Evolutionary conservation across 2,888 invertebrate species (phyloP).

Genomic region (Actias luna): DNA sequence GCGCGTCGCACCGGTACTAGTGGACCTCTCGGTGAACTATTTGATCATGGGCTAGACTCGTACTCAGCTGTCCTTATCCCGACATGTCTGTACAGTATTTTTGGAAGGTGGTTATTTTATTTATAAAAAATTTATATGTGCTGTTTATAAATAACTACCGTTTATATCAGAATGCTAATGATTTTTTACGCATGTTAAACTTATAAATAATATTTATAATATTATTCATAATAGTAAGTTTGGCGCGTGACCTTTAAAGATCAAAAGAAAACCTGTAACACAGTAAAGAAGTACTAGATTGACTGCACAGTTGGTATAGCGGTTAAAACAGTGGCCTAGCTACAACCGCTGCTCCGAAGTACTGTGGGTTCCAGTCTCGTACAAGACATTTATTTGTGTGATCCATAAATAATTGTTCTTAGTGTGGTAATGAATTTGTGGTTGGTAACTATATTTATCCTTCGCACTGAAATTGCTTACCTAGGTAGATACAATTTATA

Average conservation of each 20-base stretch:
- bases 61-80: constrained; percentile 98
- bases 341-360: too few relatives aligned
- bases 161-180: not conserved
- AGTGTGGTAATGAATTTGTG: too few relatives aligned
- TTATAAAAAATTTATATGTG: not conserved
- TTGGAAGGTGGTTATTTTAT: constrained; percentile 81
- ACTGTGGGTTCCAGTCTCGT: too few relatives aligned
- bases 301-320: too few relatives aligned
- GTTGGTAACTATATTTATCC: too few relatives aligned
- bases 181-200: not conserved
- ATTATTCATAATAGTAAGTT: not conserved
- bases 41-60: constrained; percentile 99
- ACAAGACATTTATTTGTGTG: too few relatives aligned
- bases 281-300: too few relatives aligned
- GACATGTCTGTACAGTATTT: constrained; percentile 95
- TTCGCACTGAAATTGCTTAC: too few relatives aligned
- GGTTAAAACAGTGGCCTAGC: too few relatives aligned
- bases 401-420: too few relatives aligned
- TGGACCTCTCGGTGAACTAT: constrained; percentile 97
- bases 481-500: too few relatives aligned
- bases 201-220: not conserved
- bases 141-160: not conserved
- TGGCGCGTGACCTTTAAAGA: not conserved
- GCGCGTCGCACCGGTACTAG: constrained; percentile 96
- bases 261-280: too few relatives aligned